Evolutionary conservation across 1,140 invertebrate genomes (phyloP), one percentile per base, ranked within the genome.

Genomic region (Pseudobourletiella spinata): DNA sequence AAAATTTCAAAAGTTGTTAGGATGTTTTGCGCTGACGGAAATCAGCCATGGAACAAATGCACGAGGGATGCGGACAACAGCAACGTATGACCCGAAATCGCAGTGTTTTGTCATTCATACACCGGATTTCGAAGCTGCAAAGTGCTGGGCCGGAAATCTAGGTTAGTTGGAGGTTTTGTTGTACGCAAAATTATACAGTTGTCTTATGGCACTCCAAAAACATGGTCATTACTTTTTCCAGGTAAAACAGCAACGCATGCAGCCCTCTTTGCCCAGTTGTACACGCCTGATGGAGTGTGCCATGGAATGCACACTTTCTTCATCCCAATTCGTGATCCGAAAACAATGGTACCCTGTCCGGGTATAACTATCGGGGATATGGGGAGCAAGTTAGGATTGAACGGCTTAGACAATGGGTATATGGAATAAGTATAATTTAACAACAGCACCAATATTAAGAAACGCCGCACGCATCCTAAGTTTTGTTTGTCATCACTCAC

Each of bases 31-130:
- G 2, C 75, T 98, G 50, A 98, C 95, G 15, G 95, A 98, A 79
- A 80, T 97, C 22, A 82, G 87, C 39, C 94, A 98, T 78, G 95
- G 95, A 0, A 93, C 89, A 44, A 95, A 98, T 75, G 91, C 89
- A 2, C 91, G 89, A 71, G 85, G 84, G 42, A 88, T 97, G 80
- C 81, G 87, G 66, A 97, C 95, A 0, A 90, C 84, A n/a, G 93
- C 94, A 2, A 90, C 83, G 0, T 98, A 88, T 74, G 89, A 96
- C 75, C 78, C 83, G 0, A 75, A 75, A 24, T 83, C 81, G 8
- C 77, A 87, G 77, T 83, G 86, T 75, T 97, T 96, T 77, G 80
- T 95, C 24, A 79, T 98, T 11, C 84, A 96, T 73, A 90, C 93
- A 1, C 91, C 94, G 0, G 88, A 93, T 75, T 89, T 95, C 78